Evolutionary conservation across 2,797 vertebrate genomes (phyloP).

Genomic region (Decapterus maruadsi): DNA sequence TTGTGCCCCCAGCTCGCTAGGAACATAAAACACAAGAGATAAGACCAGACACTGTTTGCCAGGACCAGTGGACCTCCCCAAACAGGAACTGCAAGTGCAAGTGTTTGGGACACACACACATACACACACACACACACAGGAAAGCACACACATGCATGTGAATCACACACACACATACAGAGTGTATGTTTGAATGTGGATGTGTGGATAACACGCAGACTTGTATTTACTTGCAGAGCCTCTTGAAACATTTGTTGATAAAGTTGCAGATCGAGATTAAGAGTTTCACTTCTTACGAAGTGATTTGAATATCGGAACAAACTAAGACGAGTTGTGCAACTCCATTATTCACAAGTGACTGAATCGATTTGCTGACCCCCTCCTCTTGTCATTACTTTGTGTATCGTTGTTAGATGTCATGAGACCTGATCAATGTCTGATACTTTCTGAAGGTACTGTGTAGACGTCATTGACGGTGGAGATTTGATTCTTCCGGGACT

Average conservation of each 20-base stretch:
- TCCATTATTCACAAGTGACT: neutral
- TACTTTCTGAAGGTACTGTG: neutral
- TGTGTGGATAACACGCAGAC: conserved; percentile 11
- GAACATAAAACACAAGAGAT: conserved; percentile 86
- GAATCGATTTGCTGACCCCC: neutral
- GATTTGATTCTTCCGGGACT: neutral
- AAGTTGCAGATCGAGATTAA: neutral
- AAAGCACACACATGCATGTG: conserved; percentile 34
- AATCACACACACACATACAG: conserved; percentile 29
- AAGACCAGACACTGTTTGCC: conserved; percentile 83
- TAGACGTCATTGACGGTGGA: neutral
- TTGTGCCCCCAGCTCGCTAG: conserved; percentile 80
- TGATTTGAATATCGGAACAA: conserved; percentile 1
- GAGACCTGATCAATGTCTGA: neutral
- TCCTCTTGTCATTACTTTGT: neutral
- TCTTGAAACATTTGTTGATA: conserved; percentile 25
- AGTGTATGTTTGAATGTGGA: conserved; percentile 14
- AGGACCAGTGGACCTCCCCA: conserved; percentile 73
- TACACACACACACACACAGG: conserved; percentile 40
- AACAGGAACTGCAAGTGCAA: conserved; percentile 82
- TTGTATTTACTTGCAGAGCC: neutral
- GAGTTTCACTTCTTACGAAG: conserved; percentile 7
- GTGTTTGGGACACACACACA: conserved; percentile 64
- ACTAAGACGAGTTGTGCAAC: neutral
- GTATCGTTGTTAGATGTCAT: neutral